These are phyloP conservation scores for Eumerus sabulonum DNA, from an alignment of 2,888 invertebrate genomes.

Conservation along the genomic window DNA sequence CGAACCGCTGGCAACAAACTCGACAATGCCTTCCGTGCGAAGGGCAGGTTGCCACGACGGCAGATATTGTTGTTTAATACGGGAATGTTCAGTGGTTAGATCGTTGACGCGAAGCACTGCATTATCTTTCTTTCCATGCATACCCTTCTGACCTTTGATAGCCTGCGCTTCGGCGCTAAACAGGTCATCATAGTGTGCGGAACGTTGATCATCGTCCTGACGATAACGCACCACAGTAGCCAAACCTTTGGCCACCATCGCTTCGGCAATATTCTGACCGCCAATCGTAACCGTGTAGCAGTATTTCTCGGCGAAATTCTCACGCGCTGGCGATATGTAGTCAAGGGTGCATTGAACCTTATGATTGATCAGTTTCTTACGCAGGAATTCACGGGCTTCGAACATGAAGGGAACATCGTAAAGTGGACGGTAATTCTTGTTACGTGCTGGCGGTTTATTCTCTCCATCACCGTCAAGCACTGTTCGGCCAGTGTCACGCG, in stretches of 20 bases:
- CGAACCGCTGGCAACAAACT: slow-evolving; percentile 98
- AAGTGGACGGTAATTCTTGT: slow-evolving; percentile 91
- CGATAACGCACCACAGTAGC: slow-evolving; percentile 96
- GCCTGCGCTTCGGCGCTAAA: slow-evolving; percentile 96
- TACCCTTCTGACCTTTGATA: slow-evolving; percentile 86
- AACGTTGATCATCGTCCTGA: slow-evolving; percentile 97
- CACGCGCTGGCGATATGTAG: slow-evolving; percentile 96
- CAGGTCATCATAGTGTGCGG: slow-evolving; percentile 94
- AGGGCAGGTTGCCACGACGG: slow-evolving; percentile 95
- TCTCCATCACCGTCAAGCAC: slow-evolving; percentile 85
- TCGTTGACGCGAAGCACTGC: slow-evolving; percentile 92
- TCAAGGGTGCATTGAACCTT: slow-evolving; percentile 95
- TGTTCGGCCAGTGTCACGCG: slow-evolving; percentile 84
- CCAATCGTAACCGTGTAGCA: slow-evolving; percentile 95
- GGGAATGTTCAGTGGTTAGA: slow-evolving; percentile 83
- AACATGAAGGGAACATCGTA: slow-evolving; percentile 99
- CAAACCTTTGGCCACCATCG: slow-evolving; percentile 93
- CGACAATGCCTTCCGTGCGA: slow-evolving; percentile 94
- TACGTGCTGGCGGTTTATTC: slow-evolving; percentile 82
- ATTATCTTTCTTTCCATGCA: slow-evolving; percentile 93
- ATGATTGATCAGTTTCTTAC: slow-evolving; percentile 97
- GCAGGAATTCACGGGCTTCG: slow-evolving; percentile 97
- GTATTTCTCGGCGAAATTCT: slow-evolving; percentile 95
- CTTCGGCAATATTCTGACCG: slow-evolving; percentile 94
- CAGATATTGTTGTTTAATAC: slow-evolving; percentile 93